phyloP scores from a whole-genome alignment of 2,797 vertebrate species.

The Potorous gilbertii region DNA sequence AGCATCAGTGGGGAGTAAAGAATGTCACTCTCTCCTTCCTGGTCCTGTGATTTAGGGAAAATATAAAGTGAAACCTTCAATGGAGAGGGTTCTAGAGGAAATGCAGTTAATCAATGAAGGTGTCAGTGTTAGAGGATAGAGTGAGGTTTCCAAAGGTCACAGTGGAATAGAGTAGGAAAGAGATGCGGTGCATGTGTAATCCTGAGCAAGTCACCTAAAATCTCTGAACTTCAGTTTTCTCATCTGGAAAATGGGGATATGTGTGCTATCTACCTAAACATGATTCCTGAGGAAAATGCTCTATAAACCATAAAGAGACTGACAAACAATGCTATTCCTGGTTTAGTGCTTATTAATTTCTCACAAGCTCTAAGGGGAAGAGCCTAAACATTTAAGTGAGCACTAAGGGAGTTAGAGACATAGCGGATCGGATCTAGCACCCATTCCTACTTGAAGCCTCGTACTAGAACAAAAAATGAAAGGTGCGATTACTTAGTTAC shows the following conservation, averaged over 20 bases:
- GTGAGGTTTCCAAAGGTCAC: background rate
- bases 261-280: background rate
- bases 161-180: background rate
- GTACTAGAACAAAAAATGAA: background rate
- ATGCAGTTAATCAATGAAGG: background rate
- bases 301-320: background rate
- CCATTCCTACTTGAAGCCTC: background rate
- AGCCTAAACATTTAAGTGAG: background rate
- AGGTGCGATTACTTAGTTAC: background rate
- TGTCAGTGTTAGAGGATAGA: background rate
- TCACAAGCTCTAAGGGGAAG: background rate
- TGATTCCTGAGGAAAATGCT: background rate
- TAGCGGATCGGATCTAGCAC: background rate
- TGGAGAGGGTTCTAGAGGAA: background rate
- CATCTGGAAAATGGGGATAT: background rate
- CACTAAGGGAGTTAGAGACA: background rate
- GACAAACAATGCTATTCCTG: background rate
- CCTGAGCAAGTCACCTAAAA: background rate
- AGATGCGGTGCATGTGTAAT: background rate
- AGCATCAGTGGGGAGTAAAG: background rate
- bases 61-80: background rate
- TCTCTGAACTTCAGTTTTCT: background rate
- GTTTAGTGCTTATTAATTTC: background rate
- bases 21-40: background rate
- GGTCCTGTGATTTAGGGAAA: background rate